phyloP scores from a whole-genome alignment of 2,797 vertebrate species.

The Apodemus agrarius region DNA sequence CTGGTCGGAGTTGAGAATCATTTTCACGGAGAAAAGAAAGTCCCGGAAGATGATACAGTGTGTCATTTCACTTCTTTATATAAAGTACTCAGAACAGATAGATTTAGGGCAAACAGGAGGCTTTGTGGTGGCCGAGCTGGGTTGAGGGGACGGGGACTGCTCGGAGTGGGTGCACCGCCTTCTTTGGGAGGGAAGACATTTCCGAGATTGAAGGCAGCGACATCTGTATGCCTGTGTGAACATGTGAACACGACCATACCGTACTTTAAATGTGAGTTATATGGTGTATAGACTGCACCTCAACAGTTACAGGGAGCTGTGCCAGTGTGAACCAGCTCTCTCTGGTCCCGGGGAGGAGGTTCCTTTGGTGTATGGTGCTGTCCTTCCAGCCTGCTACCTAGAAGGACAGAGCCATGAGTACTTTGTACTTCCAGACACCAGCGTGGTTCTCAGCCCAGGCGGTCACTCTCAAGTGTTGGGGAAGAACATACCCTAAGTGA shows the following conservation, averaged over 20 bases:
- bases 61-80: background rate
- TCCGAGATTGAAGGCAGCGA: background rate
- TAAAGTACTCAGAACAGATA: background rate
- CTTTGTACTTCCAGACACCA: background rate
- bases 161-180: background rate
- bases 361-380: background rate
- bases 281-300: background rate
- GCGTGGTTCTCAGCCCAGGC: background rate
- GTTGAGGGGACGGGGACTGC: background rate
- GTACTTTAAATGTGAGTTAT: background rate
- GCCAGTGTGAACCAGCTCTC: background rate
- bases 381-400: background rate
- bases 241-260: background rate
- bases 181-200: background rate
- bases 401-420: background rate
- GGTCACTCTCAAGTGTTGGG: background rate
- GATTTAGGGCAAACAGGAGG: background rate
- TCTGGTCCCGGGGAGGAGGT: background rate
- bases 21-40: background rate
- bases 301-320: background rate
- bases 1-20: background rate
- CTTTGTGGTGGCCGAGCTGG: background rate
- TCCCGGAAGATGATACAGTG: rapidly evolving
- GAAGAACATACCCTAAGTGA: background rate
- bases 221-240: background rate